phyloP scores from a whole-genome alignment of 2,888 invertebrate genomes.

The Parapristionchus giblindavisi region DNA sequence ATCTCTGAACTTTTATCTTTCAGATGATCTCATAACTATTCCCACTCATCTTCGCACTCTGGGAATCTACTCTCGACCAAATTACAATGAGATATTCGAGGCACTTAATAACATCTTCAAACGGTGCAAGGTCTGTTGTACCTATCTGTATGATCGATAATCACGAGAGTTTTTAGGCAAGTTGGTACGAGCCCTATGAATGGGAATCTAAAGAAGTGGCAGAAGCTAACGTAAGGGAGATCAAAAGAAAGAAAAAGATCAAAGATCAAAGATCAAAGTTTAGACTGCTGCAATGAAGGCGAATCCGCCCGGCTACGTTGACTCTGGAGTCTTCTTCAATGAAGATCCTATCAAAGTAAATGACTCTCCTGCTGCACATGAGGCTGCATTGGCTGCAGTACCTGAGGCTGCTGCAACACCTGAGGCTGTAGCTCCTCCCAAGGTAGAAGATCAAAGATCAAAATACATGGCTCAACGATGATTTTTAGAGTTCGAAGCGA shows the following conservation, averaged over 20 bases:
- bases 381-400: too few relatives aligned
- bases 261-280: constrained; percentile 3
- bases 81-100: constrained; percentile 42
- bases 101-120: constrained; percentile 1
- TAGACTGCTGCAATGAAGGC: background rate
- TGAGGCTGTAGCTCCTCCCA: too few relatives aligned
- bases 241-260: background rate
- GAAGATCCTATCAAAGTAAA: background rate
- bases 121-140: background rate
- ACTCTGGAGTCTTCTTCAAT: background rate
- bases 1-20: too few relatives aligned
- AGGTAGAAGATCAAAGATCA: too few relatives aligned
- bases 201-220: constrained; percentile 5
- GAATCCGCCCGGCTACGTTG: background rate
- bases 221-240: constrained; percentile 4
- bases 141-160: too few relatives aligned
- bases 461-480: too few relatives aligned
- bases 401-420: too few relatives aligned
- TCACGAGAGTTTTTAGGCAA: constrained; percentile 12
- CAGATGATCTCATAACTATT: too few relatives aligned
- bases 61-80: constrained; percentile 45
- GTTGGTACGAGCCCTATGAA: background rate
- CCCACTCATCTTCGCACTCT: constrained; percentile 43
- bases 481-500: too few relatives aligned
- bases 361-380: too few relatives aligned